Conservation (phyloP, 2,888 invertebrate genomes). For the Acleris holmiana region DNA sequence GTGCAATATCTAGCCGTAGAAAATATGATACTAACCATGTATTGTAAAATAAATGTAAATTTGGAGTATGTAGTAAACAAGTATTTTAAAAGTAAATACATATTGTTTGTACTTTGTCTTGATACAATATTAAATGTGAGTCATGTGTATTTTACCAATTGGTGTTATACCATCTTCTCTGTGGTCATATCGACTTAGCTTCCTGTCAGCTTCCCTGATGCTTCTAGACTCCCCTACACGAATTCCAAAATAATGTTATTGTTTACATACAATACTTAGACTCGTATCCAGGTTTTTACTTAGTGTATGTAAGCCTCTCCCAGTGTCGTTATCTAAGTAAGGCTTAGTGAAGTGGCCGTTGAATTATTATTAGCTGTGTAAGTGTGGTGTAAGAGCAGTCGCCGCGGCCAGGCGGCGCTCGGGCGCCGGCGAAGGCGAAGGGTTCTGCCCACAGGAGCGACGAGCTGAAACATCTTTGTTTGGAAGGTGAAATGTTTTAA, state of each 20-base stretch:
- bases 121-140: conserved; percentile 21
- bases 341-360: conserved; percentile 69
- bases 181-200: conserved; percentile 68
- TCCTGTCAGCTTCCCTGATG: conserved; percentile 72
- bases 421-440: conserved; percentile 55
- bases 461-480: conserved; percentile 54
- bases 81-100: conserved; percentile 23
- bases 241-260: conserved; percentile 65
- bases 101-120: conserved; percentile 8
- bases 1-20: conserved; percentile 78
- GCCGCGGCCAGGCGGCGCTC: conserved; percentile 60
- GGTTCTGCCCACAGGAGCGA: conserved; percentile 53
- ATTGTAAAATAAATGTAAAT: conserved; percentile 35
- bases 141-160: conserved; percentile 17
- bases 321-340: conserved; percentile 77
- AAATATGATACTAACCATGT: conserved; percentile 50
- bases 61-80: conserved; percentile 33
- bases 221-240: conserved; percentile 63
- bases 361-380: conserved; percentile 66
- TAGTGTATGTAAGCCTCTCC: conserved; percentile 73
- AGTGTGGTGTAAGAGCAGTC: conserved; percentile 75
- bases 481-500: conserved; percentile 63
- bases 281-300: conserved; percentile 78
- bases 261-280: conserved; percentile 65
- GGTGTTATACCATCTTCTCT: conserved; percentile 53